Percentiles rank a stretch among this genome's conserved stretches.
phyloP scores from a whole-genome alignment of 92 coral and sea anemone genomes.

The Meandrina meandrites region DNA sequence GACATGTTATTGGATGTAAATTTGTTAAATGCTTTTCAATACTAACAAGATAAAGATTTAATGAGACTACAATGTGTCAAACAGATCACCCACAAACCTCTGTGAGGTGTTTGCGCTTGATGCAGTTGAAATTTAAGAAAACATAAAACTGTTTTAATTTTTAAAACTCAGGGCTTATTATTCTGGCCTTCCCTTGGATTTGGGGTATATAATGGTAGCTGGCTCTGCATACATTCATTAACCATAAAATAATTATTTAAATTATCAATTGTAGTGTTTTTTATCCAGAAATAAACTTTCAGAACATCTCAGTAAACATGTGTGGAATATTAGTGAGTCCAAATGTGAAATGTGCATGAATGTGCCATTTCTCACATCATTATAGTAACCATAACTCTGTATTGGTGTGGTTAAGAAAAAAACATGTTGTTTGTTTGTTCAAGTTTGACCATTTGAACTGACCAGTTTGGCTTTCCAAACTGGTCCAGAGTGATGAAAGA shows the following conservation, averaged over 20 bases:
- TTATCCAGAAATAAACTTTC: slow-evolving; percentile 30
- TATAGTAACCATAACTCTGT: too few species aligned
- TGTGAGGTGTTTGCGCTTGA: not conserved
- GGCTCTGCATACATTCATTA: slow-evolving; percentile 30
- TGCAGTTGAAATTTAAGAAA: not conserved
- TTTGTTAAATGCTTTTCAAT: too few species aligned
- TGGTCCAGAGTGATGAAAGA: too few species aligned
- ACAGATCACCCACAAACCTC: not conserved
- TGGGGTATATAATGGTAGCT: not conserved
- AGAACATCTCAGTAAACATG: not conserved
- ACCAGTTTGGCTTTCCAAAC: too few species aligned
- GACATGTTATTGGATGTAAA: not conserved
- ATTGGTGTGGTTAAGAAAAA: too few species aligned
- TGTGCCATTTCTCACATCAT: not conserved
- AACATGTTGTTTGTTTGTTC: too few species aligned
- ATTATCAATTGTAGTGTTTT: slow-evolving; percentile 15
- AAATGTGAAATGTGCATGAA: not conserved
- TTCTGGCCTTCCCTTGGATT: not conserved
- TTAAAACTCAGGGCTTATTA: not conserved
- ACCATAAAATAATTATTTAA: not conserved
- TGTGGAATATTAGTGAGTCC: not conserved
- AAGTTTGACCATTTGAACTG: too few species aligned
- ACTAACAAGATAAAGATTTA: not conserved
- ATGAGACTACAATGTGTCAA: not conserved
- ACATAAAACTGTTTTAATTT: not conserved